A percentile compares a stretch with the other conserved stretches of the same genome.
Evolutionary conservation across 1,140 invertebrate species (phyloP).

Genomic region (Leucophenga varia): DNA sequence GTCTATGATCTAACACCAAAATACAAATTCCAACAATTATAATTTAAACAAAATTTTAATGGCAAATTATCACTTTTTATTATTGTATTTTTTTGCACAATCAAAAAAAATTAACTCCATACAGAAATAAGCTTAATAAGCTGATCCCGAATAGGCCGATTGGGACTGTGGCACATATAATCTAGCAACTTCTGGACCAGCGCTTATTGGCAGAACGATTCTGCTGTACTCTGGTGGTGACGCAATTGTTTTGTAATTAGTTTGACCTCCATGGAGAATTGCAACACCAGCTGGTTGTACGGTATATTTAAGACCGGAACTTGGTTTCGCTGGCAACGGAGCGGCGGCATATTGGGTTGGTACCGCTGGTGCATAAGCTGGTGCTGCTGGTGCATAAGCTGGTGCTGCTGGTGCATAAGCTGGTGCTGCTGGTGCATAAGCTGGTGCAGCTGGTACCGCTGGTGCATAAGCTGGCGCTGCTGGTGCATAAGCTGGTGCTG

Average conservation of each 20-base stretch:
- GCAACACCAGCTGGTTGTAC: conserved; percentile 41
- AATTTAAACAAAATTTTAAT: too few relatives aligned
- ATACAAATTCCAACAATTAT: too few relatives aligned
- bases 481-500: background rate
- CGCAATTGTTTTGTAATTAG: conserved; percentile 32
- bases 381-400: background rate
- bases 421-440: too few relatives aligned
- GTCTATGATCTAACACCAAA: too few relatives aligned
- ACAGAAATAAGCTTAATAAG: too few relatives aligned
- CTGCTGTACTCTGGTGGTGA: conserved; percentile 41
- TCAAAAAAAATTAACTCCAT: too few relatives aligned
- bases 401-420: background rate
- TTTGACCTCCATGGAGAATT: conserved; percentile 38
- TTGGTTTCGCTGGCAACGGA: background rate
- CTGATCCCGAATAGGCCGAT: too few relatives aligned
- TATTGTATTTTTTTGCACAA: too few relatives aligned
- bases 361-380: background rate
- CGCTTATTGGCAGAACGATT: conserved; percentile 35
- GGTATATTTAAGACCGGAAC: too few relatives aligned
- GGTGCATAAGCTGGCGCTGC: background rate
- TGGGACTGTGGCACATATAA: conserved; percentile 36
- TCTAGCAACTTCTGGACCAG: conserved; percentile 38
- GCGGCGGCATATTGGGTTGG: too few relatives aligned
- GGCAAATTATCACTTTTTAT: too few relatives aligned
- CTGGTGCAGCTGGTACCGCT: background rate